Conservation (phyloP, 2,113 vertebrate species). For the Phalacrocorax aristotelis region DNA sequence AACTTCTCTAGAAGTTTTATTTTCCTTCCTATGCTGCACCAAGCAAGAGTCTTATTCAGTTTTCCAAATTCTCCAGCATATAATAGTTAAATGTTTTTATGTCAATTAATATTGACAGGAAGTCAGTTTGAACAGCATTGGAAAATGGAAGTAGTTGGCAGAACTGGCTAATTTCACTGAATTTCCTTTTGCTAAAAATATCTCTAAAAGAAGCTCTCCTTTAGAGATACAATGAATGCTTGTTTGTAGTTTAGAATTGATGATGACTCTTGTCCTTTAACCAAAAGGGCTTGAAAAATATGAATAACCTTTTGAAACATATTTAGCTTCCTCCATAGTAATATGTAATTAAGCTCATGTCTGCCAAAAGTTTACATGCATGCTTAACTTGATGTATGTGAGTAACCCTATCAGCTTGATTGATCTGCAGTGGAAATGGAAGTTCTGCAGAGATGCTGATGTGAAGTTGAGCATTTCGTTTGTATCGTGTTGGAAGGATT, state of each 20-base stretch:
- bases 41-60: not conserved
- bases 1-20: not conserved
- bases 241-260: constrained; percentile 38
- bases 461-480: not conserved
- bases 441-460: not conserved
- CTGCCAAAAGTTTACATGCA: not conserved
- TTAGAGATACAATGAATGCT: constrained; percentile 38
- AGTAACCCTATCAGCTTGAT: not conserved
- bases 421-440: not conserved
- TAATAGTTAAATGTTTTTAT: constrained; percentile 27
- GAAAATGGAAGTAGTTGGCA: constrained; percentile 64
- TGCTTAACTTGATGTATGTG: not conserved
- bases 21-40: not conserved
- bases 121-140: constrained; percentile 43
- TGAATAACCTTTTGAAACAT: constrained; percentile 45
- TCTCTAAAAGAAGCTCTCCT: constrained; percentile 47
- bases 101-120: constrained; percentile 61
- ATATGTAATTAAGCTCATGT: not conserved
- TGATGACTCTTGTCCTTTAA: constrained; percentile 50
- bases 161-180: constrained; percentile 48
- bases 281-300: constrained; percentile 32
- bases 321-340: not conserved
- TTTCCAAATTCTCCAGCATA: constrained; percentile 3
- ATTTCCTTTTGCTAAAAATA: constrained; percentile 65
- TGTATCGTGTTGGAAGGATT: not conserved